Evolutionary conservation across 2,797 vertebrate species (phyloP).

Genomic region (Acanthurus leucopareius): DNA sequence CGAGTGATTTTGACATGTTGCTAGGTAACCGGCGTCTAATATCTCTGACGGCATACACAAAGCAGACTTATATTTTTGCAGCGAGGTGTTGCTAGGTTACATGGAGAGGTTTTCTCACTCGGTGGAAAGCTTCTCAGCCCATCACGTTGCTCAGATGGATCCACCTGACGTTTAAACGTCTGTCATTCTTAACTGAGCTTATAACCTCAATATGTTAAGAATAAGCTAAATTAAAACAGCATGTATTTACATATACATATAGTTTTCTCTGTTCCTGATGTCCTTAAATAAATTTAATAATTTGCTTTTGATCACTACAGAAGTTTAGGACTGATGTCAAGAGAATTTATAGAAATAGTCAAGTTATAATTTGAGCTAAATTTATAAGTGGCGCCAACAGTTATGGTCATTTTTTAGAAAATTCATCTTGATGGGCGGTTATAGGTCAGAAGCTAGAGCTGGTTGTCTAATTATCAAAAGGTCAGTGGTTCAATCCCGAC

Average conservation of each 20-base stretch:
- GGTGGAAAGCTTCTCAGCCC: background rate
- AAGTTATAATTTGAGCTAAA: background rate
- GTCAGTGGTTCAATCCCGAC: no score
- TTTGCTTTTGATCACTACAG: background rate
- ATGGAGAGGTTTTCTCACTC: slow-evolving; percentile 32
- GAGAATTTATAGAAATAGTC: background rate
- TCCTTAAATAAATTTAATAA: no score
- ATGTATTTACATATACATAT: no score
- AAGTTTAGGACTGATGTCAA: background rate
- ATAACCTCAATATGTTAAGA: no score
- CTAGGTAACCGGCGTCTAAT: slow-evolving; percentile 49
- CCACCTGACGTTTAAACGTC: slow-evolving; percentile 16
- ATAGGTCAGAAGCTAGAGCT: no score
- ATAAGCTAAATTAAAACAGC: no score
- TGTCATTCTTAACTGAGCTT: slow-evolving; percentile 15
- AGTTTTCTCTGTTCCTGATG: no score
- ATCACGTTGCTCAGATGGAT: background rate
- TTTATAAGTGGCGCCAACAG: background rate
- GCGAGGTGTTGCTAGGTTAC: slow-evolving; percentile 70
- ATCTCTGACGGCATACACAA: slow-evolving; percentile 41
- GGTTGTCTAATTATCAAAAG: no score
- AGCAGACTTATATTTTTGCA: slow-evolving; percentile 45
- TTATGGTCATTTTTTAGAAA: no score
- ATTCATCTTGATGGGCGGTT: no score
- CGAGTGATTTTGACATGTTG: slow-evolving; percentile 48